Conservation (phyloP, 2,797 vertebrate species). For the Lagodon rhomboides region DNA sequence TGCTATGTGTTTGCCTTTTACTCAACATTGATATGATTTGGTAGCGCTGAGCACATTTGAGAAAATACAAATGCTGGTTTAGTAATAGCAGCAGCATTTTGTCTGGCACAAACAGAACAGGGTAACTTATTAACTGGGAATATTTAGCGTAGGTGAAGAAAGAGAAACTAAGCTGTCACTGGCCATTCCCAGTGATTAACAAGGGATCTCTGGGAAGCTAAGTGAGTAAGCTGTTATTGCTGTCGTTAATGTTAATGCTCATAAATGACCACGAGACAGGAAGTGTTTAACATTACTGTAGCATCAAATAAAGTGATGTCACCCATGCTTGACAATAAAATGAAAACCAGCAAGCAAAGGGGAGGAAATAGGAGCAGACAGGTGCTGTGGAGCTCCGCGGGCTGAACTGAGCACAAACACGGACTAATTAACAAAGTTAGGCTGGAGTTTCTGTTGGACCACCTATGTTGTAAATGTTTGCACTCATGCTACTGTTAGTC, state of each 20-base stretch:
- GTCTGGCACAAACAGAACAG: neutral
- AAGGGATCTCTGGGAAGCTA: neutral
- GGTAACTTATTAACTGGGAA: neutral
- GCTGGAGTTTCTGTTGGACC: constrained; percentile 45
- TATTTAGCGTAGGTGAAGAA: neutral
- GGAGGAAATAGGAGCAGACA: neutral
- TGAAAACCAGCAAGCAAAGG: neutral
- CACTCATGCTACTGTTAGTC: constrained; percentile 39
- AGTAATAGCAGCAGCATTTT: neutral
- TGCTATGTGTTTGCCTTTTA: no score
- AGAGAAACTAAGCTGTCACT: neutral
- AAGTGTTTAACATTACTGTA: neutral
- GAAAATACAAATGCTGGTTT: neutral
- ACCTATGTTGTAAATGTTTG: constrained; percentile 44
- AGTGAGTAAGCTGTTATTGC: neutral
- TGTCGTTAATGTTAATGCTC: neutral
- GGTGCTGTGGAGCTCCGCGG: neutral
- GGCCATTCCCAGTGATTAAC: neutral
- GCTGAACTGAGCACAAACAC: neutral
- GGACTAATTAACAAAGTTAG: neutral
- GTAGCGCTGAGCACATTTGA: no score
- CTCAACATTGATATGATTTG: neutral
- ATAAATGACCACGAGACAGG: neutral
- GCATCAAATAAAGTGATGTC: neutral
- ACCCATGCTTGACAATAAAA: neutral